These are phyloP conservation scores for Vanessa cardui DNA, from an alignment of 2,888 invertebrate species.

Conservation along the genomic window DNA sequence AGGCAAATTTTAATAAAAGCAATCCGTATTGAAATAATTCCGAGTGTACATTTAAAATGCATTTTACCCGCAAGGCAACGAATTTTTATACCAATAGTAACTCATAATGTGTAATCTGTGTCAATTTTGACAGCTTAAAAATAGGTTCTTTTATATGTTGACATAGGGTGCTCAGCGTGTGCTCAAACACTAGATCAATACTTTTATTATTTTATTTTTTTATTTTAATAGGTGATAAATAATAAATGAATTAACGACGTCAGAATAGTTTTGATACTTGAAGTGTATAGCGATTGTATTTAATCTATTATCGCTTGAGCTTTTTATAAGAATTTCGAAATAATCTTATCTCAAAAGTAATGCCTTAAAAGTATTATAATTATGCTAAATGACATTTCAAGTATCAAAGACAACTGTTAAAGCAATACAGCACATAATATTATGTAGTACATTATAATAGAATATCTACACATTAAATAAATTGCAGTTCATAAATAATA, in stretches of 20 bases:
- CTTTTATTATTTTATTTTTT: constrained; percentile 30
- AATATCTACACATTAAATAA: background rate
- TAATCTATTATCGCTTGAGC: constrained; percentile 2
- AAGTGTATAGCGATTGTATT: background rate
- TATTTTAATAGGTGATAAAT: constrained; percentile 16
- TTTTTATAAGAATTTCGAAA: background rate
- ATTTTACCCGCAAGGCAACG: background rate
- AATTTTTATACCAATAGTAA: background rate
- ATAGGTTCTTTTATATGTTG: constrained; percentile 19
- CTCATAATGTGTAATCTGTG: background rate
- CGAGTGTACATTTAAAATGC: background rate
- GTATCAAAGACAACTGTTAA: constrained; percentile 6
- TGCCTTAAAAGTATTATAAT: background rate
- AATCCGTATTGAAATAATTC: too few species aligned
- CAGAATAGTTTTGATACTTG: constrained; percentile 22
- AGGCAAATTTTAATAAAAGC: too few species aligned
- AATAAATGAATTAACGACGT: background rate
- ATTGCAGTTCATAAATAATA: too few species aligned
- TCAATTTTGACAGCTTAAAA: background rate
- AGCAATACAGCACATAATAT: background rate
- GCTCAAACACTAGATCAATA: constrained; percentile 38
- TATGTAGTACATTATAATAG: background rate
- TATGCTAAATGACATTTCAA: background rate
- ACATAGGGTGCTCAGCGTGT: constrained; percentile 39
- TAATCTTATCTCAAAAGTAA: too few species aligned